These are phyloP conservation scores for Acleris cristana DNA, from an alignment of 2,888 invertebrate genomes.

Conservation along the genomic window DNA sequence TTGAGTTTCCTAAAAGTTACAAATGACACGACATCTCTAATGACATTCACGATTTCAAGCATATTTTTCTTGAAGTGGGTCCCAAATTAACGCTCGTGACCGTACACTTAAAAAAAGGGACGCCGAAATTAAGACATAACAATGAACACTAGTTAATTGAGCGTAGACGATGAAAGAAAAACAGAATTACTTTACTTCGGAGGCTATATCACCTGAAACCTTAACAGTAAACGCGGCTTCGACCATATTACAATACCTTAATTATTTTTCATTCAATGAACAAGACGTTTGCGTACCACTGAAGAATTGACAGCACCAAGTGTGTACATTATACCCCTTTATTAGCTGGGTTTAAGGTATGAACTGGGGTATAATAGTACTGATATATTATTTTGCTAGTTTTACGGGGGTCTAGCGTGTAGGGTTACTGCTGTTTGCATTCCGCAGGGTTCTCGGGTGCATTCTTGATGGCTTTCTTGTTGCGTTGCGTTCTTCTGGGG, in stretches of 20 bases:
- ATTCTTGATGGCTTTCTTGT: constrained; percentile 61
- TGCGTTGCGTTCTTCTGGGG: constrained; percentile 65
- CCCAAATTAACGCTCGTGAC: too few relatives aligned
- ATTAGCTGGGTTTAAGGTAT: not conserved
- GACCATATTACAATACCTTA: not conserved
- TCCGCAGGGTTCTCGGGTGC: constrained; percentile 81
- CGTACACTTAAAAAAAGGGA: too few relatives aligned
- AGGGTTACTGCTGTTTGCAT: constrained; percentile 88
- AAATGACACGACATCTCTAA: too few relatives aligned
- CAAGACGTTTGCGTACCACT: constrained; percentile 1
- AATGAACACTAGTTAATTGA: too few relatives aligned
- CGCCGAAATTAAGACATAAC: too few relatives aligned
- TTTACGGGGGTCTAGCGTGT: not conserved
- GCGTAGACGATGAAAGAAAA: too few relatives aligned
- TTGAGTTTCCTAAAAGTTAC: too few relatives aligned
- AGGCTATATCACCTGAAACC: not conserved
- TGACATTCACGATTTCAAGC: too few relatives aligned
- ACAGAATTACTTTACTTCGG: too few relatives aligned
- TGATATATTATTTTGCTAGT: constrained; percentile 2
- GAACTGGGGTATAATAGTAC: constrained; percentile 11
- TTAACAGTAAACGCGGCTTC: not conserved
- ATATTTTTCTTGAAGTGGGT: too few relatives aligned
- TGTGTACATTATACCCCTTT: constrained; percentile 9
- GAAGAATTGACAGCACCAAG: constrained; percentile 37
- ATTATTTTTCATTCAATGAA: not conserved